Evolutionary conservation across 2,888 invertebrate genomes (phyloP), one percentile per base, ranked within the genome.

Genomic region (Caenorhabditis wallacei): DNA sequence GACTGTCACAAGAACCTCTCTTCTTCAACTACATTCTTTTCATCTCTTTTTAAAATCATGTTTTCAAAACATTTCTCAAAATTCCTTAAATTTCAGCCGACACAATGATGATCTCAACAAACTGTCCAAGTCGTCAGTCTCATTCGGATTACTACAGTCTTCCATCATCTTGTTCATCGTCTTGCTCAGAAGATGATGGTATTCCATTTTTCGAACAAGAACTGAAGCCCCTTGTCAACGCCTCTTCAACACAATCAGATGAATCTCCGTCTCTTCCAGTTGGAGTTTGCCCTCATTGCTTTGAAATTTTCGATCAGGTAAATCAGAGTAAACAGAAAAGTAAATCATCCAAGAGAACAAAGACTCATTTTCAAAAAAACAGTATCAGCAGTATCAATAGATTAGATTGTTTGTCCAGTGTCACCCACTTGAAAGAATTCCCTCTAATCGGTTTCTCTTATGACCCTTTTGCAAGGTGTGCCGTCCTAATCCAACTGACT

Each of bases 201-300:
- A 8, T 51, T 30, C 30, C 22, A 18, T 57, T 43, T 53, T 40
- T 61, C 22, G 68, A 59, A 16, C 40, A 22, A 20, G 51, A 57
- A 10, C 20, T 48, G 18, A 64, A 54, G 16, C 51, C 48, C 3
- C 51, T 59, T 7, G 63, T 24, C 43, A 54, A 56, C 20, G 35
- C 71, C 10, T 54, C 74, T 4, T 43, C 59, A 35, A 18, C 56
- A 26, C 37, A 59, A 13, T 10, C 43, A 20, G 59, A 71, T 24
- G 61, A 63, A 10, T 26, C 30, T 16, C 59, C 76, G 10, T 48
- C 53, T 11, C 71, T 78, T 48, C 66, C 84, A 24, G 72, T 80
- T 18, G 85, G 84, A 13, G 74, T 86, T 35, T 86, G 85, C 35
- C 82, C 84, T 43, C 76, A 84, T 37, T 84, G 84, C 80, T 57